Evolutionary conservation across 2,888 invertebrate species (phyloP).

Genomic region (Sphinx pinastri): DNA sequence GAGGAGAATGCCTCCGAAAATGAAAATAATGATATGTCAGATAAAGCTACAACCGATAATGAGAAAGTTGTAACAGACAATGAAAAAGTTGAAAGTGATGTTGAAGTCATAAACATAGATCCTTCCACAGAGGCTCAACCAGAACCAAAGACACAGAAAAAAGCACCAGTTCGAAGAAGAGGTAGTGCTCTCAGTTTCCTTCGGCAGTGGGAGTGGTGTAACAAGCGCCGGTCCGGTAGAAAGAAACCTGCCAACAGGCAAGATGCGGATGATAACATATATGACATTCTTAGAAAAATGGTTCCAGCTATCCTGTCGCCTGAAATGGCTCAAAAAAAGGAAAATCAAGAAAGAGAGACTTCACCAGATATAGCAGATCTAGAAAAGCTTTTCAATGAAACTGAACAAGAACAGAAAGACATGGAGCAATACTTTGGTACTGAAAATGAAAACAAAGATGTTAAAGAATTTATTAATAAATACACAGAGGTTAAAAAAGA

Average conservation of each 20-base stretch:
- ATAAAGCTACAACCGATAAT: conserved; percentile 66
- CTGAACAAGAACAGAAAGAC: conserved; percentile 51
- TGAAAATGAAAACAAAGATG: conserved; percentile 86
- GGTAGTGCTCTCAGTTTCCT: conserved; percentile 89
- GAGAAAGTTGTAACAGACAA: conserved; percentile 68
- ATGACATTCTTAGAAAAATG: conserved; percentile 87
- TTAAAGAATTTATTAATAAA: conserved; percentile 85
- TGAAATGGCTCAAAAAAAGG: conserved; percentile 66
- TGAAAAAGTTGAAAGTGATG: conserved; percentile 69
- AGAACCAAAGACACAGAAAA: conserved; percentile 74
- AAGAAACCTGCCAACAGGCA: conserved; percentile 82
- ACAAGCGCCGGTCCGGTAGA: conserved; percentile 81
- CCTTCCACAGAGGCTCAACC: conserved; percentile 50
- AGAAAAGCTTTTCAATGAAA: conserved; percentile 84
- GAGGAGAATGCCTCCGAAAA: conserved; percentile 62
- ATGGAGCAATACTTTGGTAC: conserved; percentile 86
- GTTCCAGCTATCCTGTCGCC: conserved; percentile 85
- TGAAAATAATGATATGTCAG: conserved; percentile 73
- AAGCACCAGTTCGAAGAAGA: conserved; percentile 85
- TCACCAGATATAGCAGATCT: conserved; percentile 86
- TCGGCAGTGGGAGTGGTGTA: conserved; percentile 91
- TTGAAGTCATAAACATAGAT: conserved; percentile 54
- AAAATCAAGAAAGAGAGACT: conserved; percentile 76
- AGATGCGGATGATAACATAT: conserved; percentile 85
- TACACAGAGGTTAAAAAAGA: conserved; percentile 83